A percentile compares a stretch with the other conserved stretches of the same genome.
Evolutionary conservation across 1,140 invertebrate species (phyloP).

Genomic region (Lysiphlebus fabarum): DNA sequence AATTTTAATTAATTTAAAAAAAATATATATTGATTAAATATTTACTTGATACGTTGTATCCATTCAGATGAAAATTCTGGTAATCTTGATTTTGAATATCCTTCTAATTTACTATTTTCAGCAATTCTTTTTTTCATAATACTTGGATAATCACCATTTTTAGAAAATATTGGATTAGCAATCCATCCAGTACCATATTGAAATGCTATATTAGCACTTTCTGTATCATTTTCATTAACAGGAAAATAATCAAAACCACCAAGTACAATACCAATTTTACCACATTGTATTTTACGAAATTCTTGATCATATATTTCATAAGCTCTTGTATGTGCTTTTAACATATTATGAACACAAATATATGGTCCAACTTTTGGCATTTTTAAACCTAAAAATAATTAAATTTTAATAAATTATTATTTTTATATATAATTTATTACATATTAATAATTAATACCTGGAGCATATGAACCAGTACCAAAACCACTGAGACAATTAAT

Average conservation of each 20-base stretch:
- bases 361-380: conserved; percentile 52
- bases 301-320: conserved; percentile 64
- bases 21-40: not conserved
- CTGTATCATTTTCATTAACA: not conserved
- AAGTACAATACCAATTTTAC: conserved; percentile 43
- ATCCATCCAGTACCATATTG: not conserved
- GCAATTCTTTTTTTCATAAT: not conserved
- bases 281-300: conserved; percentile 60
- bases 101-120: not conserved
- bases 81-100: not conserved
- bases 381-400: conserved; percentile 43
- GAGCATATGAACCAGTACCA: conserved; percentile 37
- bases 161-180: conserved; percentile 1
- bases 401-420: no score
- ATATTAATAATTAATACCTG: conserved; percentile 2
- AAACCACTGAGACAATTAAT: conserved; percentile 65
- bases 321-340: conserved; percentile 58
- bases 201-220: not conserved
- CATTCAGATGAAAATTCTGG: not conserved
- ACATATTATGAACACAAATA: conserved; percentile 54
- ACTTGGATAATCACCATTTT: conserved; percentile 9
- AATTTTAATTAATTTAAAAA: no score
- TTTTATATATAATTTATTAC: no score
- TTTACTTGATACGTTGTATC: not conserved
- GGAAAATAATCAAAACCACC: conserved; percentile 20